Conservation (phyloP, 2,797 vertebrate species). For the Melanotaenia nigrans region DNA sequence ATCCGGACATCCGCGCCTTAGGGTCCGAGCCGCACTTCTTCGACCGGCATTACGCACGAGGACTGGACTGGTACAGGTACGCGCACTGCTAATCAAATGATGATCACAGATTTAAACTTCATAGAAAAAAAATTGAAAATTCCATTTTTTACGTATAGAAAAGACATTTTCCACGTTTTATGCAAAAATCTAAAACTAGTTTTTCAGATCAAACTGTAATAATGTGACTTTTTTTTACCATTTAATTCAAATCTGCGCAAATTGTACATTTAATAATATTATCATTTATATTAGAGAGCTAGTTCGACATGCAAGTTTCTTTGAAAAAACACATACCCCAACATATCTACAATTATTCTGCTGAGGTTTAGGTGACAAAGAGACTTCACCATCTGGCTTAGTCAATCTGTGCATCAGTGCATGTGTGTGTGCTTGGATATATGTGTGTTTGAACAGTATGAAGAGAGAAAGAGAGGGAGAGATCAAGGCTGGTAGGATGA, state of each 20-base stretch:
- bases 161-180: background rate
- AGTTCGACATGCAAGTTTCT: background rate
- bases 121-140: no score
- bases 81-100: constrained; percentile 5
- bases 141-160: background rate
- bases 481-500: constrained; percentile 54
- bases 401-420: constrained; percentile 64
- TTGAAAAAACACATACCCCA: constrained; percentile 34
- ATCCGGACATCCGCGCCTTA: constrained; percentile 85
- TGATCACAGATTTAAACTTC: no score
- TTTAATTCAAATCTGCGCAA: constrained; percentile 4
- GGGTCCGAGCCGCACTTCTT: constrained; percentile 87
- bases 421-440: constrained; percentile 6
- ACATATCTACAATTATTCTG: constrained; percentile 57
- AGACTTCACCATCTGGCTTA: constrained; percentile 74
- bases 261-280: background rate
- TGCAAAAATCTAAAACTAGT: background rate
- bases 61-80: constrained; percentile 87
- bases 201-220: background rate
- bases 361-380: constrained; percentile 62
- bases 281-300: background rate
- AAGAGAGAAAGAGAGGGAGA: constrained; percentile 7
- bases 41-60: constrained; percentile 86
- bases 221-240: background rate
- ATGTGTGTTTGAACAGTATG: constrained; percentile 46